A percentile compares a stretch with the other conserved stretches of the same genome.
These are phyloP conservation scores for Gallinago paraguaiae DNA, from an alignment of 2,113 vertebrate species.

Conservation along the genomic window DNA sequence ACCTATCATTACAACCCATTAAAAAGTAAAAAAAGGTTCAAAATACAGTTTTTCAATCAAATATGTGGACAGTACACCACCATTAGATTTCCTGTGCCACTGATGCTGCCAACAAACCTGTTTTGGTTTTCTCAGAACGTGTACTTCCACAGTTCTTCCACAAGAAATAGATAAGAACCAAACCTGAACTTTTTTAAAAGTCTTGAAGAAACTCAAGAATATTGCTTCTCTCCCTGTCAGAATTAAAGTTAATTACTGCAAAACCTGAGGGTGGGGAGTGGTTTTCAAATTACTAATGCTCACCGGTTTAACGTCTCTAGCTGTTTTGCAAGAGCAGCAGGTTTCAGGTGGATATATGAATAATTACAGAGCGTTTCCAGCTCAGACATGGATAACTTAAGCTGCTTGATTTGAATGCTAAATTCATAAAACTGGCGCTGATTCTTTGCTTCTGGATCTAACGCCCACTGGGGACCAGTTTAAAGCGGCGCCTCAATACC, in stretches of 20 bases:
- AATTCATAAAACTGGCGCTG: not conserved
- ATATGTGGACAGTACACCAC: not conserved
- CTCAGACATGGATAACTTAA: not conserved
- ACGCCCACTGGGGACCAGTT: not conserved
- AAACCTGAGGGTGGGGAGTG: not conserved
- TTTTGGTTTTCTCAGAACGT: not conserved
- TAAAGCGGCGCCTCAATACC: not conserved
- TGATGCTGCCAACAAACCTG: not conserved
- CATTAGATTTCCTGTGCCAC: not conserved
- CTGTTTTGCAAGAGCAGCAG: not conserved
- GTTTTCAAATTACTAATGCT: not conserved
- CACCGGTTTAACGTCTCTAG: not conserved
- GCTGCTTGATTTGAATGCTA: not conserved
- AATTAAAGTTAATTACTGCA: not conserved
- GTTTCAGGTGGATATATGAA: not conserved
- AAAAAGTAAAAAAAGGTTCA: not conserved
- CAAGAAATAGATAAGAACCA: not conserved
- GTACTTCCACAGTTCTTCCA: not conserved
- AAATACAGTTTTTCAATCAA: not conserved
- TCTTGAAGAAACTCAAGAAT: not conserved
- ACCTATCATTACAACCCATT: not conserved
- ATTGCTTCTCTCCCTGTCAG: not conserved
- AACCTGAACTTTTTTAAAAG: not conserved
- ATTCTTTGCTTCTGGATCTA: not conserved
- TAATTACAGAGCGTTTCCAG: constrained; percentile 10